Percentiles rank a stretch among this genome's conserved stretches.
Conservation (phyloP, 1,140 invertebrate species). For the Periplaneta americana region DNA sequence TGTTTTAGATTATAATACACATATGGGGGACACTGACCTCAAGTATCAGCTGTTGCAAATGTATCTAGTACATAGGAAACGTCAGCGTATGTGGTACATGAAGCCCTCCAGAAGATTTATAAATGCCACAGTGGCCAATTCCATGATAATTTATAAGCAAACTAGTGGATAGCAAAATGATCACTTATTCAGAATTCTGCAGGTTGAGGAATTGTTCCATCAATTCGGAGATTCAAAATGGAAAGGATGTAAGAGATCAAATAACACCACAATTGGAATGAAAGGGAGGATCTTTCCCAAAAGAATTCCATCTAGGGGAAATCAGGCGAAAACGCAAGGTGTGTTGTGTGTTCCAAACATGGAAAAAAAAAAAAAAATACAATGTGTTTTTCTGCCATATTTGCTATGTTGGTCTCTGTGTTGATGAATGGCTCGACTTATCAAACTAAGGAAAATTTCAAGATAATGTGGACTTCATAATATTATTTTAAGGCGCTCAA, state of each 20-base stretch:
- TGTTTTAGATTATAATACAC: neutral
- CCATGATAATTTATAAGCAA: neutral
- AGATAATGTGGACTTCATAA: too few relatives aligned
- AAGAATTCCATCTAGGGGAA: neutral
- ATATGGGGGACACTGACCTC: neutral
- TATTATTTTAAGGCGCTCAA: too few relatives aligned
- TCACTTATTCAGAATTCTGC: neutral
- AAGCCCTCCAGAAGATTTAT: neutral
- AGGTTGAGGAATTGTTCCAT: neutral
- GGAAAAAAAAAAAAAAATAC: too few relatives aligned
- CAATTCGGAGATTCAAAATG: neutral
- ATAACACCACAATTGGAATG: neutral
- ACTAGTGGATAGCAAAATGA: too few relatives aligned
- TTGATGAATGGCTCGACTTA: too few relatives aligned
- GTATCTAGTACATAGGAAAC: neutral
- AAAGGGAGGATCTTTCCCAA: neutral
- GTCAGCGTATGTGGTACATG: neutral
- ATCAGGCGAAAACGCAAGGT: neutral
- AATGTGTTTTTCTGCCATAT: too few relatives aligned
- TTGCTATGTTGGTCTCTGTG: too few relatives aligned
- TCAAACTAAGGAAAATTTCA: too few relatives aligned
- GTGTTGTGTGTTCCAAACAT: too few relatives aligned
- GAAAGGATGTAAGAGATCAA: neutral
- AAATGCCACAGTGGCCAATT: neutral
- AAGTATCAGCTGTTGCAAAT: neutral